phyloP scores from a whole-genome alignment of 2,888 invertebrate species.

The Metellina segmentata region DNA sequence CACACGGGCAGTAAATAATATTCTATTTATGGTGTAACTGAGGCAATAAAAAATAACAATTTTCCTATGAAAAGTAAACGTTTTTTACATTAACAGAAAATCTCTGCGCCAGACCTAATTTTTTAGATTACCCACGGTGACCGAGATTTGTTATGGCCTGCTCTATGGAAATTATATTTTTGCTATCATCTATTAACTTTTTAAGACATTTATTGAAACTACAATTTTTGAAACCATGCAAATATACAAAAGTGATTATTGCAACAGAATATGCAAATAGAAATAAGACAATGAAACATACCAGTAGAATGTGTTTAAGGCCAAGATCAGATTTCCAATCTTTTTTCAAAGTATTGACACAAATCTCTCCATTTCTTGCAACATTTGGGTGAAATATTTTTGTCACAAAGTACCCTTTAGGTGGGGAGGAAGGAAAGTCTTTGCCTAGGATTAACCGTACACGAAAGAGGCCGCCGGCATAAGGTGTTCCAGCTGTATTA shows the following conservation, averaged over 20 bases:
- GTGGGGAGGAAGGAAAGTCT: constrained; percentile 95
- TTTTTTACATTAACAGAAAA: too few species aligned
- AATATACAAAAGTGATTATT: neutral
- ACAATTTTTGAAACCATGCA: neutral
- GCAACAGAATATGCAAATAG: neutral
- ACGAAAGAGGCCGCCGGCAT: constrained; percentile 92
- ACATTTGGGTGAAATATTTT: constrained; percentile 99
- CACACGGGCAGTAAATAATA: too few species aligned
- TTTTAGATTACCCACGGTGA: too few species aligned
- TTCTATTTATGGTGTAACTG: too few species aligned
- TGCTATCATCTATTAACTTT: neutral
- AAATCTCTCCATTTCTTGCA: constrained; percentile 95
- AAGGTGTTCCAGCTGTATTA: constrained; percentile 91
- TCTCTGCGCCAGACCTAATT: too few species aligned
- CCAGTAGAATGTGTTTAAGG: constrained; percentile 94
- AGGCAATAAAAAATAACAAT: too few species aligned
- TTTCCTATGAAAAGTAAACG: too few species aligned
- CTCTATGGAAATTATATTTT: neutral
- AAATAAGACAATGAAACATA: constrained; percentile 80
- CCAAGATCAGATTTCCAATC: constrained; percentile 98
- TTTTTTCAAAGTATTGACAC: constrained; percentile 96
- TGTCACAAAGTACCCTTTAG: constrained; percentile 94
- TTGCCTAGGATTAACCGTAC: constrained; percentile 94
- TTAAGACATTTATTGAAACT: neutral
- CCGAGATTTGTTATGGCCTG: too few species aligned